Conservation (phyloP, 2,113 vertebrate genomes). For the Gambusia affinis region DNA sequence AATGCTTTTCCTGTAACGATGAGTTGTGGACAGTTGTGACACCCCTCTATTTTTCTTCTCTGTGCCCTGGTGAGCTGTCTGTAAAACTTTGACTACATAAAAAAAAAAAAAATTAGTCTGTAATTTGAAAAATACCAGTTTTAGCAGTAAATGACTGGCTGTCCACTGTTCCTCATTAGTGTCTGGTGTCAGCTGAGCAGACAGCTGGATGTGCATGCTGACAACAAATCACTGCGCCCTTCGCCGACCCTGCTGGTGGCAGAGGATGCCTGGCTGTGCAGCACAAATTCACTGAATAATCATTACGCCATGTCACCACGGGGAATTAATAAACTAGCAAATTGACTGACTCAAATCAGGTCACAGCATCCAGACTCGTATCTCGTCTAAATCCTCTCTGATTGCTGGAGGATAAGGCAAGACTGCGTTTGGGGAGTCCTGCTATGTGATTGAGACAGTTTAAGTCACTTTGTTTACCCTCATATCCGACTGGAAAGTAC, state of each 20-base stretch:
- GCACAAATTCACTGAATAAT: constrained; percentile 68
- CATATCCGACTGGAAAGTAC: background rate
- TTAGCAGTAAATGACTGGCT: constrained; percentile 58
- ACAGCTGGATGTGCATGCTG: constrained; percentile 54
- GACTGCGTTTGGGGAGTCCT: constrained; percentile 19
- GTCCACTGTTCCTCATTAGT: constrained; percentile 69
- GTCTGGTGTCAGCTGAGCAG: constrained; percentile 63
- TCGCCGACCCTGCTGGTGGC: constrained; percentile 62
- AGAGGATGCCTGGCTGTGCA: constrained; percentile 44
- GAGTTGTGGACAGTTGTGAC: too few relatives aligned
- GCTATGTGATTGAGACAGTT: constrained; percentile 33
- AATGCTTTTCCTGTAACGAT: too few relatives aligned
- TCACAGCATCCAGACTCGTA: constrained; percentile 64
- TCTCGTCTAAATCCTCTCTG: constrained; percentile 58
- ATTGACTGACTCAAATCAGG: constrained; percentile 71
- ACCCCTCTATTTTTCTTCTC: background rate
- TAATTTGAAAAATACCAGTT: constrained; percentile 37
- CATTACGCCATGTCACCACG: constrained; percentile 53
- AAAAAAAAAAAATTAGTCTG: background rate
- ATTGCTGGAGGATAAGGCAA: constrained; percentile 44
- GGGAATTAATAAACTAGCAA: constrained; percentile 74
- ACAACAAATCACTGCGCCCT: constrained; percentile 65
- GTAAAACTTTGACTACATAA: background rate
- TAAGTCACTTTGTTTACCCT: constrained; percentile 34
- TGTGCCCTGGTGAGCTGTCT: background rate